Conservation (phyloP, 2,113 vertebrate genomes). For the Hemiscyllium ocellatum region DNA sequence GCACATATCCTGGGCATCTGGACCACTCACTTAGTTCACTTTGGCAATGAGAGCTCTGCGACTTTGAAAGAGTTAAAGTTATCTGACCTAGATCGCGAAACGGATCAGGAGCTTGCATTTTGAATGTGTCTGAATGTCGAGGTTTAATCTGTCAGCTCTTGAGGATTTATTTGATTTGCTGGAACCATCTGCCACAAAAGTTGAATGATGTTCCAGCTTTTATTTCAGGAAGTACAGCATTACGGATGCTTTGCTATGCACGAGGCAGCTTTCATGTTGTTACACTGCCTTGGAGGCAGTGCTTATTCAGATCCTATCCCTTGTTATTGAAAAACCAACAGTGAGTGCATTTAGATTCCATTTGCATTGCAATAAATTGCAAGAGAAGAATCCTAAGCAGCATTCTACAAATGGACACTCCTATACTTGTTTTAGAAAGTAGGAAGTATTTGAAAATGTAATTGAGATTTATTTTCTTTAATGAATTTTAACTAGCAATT, state of each 20-base stretch:
- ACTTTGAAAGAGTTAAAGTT: slow-evolving; percentile 23
- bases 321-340: background rate
- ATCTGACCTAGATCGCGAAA: slow-evolving; percentile 27
- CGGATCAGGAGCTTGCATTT: slow-evolving; percentile 13
- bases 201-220: background rate
- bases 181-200: background rate
- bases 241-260: background rate
- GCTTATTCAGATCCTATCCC: background rate
- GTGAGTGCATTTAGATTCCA: background rate
- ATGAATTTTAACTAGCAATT: slow-evolving; percentile 2
- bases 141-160: slow-evolving; percentile 28
- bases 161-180: slow-evolving; percentile 32
- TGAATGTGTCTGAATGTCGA: background rate
- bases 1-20: too few species aligned
- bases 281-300: background rate
- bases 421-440: background rate
- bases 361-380: background rate
- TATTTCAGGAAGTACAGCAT: slow-evolving; percentile 23
- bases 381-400: background rate
- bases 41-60: background rate
- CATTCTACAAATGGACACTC: background rate
- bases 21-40: too few species aligned
- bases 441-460: background rate
- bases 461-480: background rate
- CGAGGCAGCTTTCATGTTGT: background rate